Percentiles rank a stretch among this genome's conserved stretches.
Conservation (phyloP, 2,113 vertebrate genomes). For the Camelus bactrianus region DNA sequence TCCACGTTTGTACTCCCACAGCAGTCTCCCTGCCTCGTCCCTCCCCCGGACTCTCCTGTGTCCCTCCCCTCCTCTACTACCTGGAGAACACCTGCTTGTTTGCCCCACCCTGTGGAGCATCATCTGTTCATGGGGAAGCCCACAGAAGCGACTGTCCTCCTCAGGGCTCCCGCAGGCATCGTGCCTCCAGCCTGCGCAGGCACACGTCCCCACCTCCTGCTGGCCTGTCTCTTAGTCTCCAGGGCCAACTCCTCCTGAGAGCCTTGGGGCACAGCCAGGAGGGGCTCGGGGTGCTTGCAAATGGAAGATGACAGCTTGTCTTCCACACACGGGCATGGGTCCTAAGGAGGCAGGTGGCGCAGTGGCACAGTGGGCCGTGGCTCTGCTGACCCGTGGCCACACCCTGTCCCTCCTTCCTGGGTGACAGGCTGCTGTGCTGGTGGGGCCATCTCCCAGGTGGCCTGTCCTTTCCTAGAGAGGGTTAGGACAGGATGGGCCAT, state of each 20-base stretch:
- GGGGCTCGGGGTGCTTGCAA: neutral
- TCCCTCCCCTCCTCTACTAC: no score
- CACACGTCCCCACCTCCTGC: accelerated
- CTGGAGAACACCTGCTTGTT: neutral
- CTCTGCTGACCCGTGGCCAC: neutral
- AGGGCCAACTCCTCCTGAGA: neutral
- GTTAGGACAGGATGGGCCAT: accelerated
- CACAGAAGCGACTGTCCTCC: neutral
- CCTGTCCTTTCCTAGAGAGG: neutral
- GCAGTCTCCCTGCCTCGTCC: neutral
- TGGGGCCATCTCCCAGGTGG: accelerated
- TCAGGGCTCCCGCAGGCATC: accelerated
- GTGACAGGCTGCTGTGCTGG: accelerated
- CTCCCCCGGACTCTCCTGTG: neutral
- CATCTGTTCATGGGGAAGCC: neutral
- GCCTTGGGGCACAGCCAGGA: neutral
- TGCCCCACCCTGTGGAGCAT: accelerated
- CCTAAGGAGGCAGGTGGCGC: neutral
- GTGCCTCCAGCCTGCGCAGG: neutral
- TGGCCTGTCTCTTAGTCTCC: neutral
- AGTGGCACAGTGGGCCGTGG: neutral
- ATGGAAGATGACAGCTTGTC: no score
- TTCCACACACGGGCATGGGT: accelerated
- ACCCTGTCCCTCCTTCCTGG: accelerated
- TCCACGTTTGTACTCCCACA: neutral